These are phyloP conservation scores for Muscina levida DNA, from an alignment of 2,888 invertebrate genomes.

Conservation along the genomic window DNA sequence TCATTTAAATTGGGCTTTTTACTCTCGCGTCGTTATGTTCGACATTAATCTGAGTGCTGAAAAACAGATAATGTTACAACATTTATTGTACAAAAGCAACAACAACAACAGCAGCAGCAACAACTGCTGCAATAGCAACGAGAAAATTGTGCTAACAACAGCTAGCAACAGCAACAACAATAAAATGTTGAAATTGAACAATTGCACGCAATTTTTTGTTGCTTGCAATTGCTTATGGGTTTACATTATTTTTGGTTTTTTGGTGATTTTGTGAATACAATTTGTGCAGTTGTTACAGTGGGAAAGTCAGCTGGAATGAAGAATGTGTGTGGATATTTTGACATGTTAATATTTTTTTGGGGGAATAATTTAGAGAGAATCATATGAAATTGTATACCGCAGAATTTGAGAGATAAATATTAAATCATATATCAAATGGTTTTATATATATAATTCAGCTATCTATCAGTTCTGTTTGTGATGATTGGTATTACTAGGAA, in stretches of 20 bases:
- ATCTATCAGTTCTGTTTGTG: too few species aligned
- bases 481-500: too few species aligned
- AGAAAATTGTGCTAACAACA: slow-evolving; percentile 10
- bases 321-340: too few species aligned
- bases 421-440: too few species aligned
- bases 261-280: slow-evolving; percentile 7
- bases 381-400: too few species aligned
- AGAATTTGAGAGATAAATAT: too few species aligned
- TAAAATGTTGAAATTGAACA: slow-evolving; percentile 40
- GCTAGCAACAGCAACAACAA: slow-evolving; percentile 33
- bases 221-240: slow-evolving; percentile 1
- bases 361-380: too few species aligned
- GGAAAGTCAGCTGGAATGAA: background rate
- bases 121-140: background rate
- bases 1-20: slow-evolving; percentile 56
- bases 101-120: background rate
- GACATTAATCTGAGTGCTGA: slow-evolving; percentile 65
- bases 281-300: background rate
- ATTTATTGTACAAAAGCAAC: background rate
- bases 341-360: too few species aligned
- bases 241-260: background rate
- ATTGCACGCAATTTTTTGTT: slow-evolving; percentile 57
- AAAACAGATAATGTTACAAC: slow-evolving; percentile 63
- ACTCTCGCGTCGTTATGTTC: slow-evolving; percentile 42
- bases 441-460: too few species aligned